Evolutionary conservation across 2,888 invertebrate species (phyloP).

Genomic region (Chirona hameri): DNA sequence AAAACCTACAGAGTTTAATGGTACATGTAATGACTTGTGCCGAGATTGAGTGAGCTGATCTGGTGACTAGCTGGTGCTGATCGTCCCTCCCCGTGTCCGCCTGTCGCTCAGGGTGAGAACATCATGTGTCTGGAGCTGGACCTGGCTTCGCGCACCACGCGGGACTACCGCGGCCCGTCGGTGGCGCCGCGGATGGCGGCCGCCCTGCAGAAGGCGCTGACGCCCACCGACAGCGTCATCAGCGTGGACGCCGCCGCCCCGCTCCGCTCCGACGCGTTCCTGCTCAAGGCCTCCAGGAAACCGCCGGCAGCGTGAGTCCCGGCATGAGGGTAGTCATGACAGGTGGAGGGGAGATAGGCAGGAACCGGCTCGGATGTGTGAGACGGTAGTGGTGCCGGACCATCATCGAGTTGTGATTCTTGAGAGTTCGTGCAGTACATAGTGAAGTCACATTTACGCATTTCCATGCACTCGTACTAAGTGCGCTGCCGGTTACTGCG

Average conservation of each 20-base stretch:
- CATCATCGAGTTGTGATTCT: no score
- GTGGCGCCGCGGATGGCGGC: slow-evolving; percentile 70
- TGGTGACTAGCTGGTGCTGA: no score
- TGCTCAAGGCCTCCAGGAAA: background rate
- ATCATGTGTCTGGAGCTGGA: slow-evolving; percentile 69
- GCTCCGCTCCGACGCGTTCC: background rate
- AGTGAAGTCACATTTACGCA: no score
- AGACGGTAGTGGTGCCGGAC: no score
- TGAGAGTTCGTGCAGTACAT: no score
- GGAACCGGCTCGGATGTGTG: no score
- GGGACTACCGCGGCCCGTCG: slow-evolving; percentile 66
- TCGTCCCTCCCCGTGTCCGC: no score
- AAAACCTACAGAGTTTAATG: no score
- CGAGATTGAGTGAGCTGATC: no score
- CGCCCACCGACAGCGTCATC: slow-evolving; percentile 40
- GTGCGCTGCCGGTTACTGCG: background rate
- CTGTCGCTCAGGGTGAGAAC: slow-evolving; percentile 58
- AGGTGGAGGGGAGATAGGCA: no score
- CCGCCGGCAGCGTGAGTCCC: background rate
- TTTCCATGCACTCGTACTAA: no score
- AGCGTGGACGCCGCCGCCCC: slow-evolving; percentile 40
- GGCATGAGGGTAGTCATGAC: background rate
- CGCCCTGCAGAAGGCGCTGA: slow-evolving; percentile 58
- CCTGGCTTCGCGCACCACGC: slow-evolving; percentile 59
- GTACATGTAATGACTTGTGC: no score